These are phyloP conservation scores for Athalia rosae DNA, from an alignment of 2,888 invertebrate genomes.

Conservation along the genomic window DNA sequence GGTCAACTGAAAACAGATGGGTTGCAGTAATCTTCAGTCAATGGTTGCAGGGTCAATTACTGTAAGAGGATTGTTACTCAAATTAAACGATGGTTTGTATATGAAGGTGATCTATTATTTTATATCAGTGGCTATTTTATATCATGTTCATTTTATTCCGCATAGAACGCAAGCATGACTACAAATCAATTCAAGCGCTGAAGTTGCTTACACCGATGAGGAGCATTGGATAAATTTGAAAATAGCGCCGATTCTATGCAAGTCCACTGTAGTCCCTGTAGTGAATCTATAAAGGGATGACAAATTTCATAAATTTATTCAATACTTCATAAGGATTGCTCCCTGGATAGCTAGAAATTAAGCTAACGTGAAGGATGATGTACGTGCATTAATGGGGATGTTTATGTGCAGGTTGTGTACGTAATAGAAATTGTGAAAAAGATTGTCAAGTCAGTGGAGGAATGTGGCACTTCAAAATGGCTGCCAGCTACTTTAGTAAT, in stretches of 20 bases:
- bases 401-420: constrained; percentile 44
- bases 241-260: constrained; percentile 32
- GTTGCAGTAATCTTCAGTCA: no score
- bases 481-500: constrained; percentile 77
- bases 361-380: constrained; percentile 6
- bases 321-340: not conserved
- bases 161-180: no score
- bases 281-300: no score
- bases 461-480: constrained; percentile 87
- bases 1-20: no score
- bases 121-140: no score
- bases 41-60: no score
- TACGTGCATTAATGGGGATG: constrained; percentile 25
- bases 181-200: no score
- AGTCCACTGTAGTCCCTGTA: constrained; percentile 20
- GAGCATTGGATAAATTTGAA: constrained; percentile 11
- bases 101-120: no score
- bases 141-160: no score
- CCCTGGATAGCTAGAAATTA: constrained; percentile 16
- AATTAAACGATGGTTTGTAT: no score
- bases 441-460: constrained; percentile 73
- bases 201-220: not conserved
- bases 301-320: no score
- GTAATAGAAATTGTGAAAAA: constrained; percentile 68
- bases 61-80: no score